Evolutionary conservation across 2,888 invertebrate genomes (phyloP).

Genomic region (Nebria brevicollis): DNA sequence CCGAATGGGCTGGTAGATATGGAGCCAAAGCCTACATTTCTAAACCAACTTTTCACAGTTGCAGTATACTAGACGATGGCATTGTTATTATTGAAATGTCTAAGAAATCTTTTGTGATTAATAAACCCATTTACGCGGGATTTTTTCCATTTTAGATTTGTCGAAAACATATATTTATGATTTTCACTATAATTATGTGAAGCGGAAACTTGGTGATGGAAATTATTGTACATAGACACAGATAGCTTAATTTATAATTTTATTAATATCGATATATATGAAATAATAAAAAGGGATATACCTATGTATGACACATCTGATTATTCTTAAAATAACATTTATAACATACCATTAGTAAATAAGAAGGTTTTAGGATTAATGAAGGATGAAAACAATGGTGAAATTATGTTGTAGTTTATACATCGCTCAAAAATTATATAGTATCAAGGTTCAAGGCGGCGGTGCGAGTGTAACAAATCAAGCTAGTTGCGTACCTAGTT

Average conservation of each 20-base stretch:
- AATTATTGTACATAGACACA: constrained; percentile 51
- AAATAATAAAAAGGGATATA: constrained; percentile 46
- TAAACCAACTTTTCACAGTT: constrained; percentile 45
- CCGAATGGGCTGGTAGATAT: constrained; percentile 51
- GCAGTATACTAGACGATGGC: too few species aligned
- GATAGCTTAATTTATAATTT: constrained; percentile 46
- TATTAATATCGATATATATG: constrained; percentile 43
- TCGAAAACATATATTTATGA: constrained; percentile 53
- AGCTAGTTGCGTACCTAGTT: too few species aligned
- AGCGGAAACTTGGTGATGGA: constrained; percentile 36
- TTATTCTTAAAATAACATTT: constrained; percentile 50
- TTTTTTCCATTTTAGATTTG: constrained; percentile 48
- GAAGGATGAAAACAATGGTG: constrained; percentile 56
- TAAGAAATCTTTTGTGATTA: constrained; percentile 39
- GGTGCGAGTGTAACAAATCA: too few species aligned
- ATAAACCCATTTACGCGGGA: constrained; percentile 50
- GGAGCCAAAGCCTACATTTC: constrained; percentile 48
- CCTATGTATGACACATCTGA: constrained; percentile 51
- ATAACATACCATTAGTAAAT: constrained; percentile 51
- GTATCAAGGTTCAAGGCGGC: constrained; percentile 46
- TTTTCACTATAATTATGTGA: constrained; percentile 53
- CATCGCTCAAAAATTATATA: constrained; percentile 49
- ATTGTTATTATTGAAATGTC: constrained; percentile 47
- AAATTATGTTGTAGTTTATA: constrained; percentile 54
- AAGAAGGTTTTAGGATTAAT: constrained; percentile 55